phyloP scores from a whole-genome alignment of 2,888 invertebrate genomes.

The Drosophila helvetica region DNA sequence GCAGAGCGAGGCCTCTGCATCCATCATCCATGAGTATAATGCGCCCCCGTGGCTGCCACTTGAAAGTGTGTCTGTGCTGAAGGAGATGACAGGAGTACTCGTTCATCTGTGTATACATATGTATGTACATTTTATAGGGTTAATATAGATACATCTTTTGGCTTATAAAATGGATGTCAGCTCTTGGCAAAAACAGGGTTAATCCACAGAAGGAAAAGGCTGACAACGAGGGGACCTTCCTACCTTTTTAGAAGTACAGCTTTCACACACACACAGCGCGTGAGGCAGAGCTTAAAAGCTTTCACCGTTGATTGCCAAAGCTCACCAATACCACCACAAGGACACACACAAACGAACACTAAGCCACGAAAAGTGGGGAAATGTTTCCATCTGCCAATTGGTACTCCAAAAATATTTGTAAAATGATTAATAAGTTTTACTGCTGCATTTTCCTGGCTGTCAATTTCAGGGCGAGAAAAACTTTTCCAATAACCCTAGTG shows the following conservation, averaged over 20 bases:
- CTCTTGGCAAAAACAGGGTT: slow-evolving; percentile 11
- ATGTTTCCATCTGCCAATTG: slow-evolving; percentile 23
- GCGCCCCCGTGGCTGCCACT: slow-evolving; percentile 47
- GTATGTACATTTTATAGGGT: slow-evolving; percentile 37
- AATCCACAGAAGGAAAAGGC: not conserved
- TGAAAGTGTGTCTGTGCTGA: slow-evolving; percentile 12
- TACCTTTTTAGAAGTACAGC: not conserved
- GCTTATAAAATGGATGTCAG: slow-evolving; percentile 18
- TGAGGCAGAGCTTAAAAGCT: too few species aligned
- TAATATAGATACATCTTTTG: slow-evolving; percentile 35
- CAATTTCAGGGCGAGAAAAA: slow-evolving; percentile 31
- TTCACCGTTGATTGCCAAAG: too few species aligned
- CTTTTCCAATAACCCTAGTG: slow-evolving; percentile 25
- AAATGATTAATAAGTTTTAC: slow-evolving; percentile 38
- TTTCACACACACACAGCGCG: not conserved
- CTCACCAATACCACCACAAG: too few species aligned
- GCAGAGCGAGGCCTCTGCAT: slow-evolving; percentile 22
- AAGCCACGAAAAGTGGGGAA: not conserved
- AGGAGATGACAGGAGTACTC: slow-evolving; percentile 6
- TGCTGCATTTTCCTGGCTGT: slow-evolving; percentile 21
- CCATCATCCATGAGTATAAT: slow-evolving; percentile 45
- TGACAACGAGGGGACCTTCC: slow-evolving; percentile 1
- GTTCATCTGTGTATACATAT: slow-evolving; percentile 14
- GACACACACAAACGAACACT: not conserved
- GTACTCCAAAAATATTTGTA: not conserved